Percentiles rank a stretch among this genome's conserved stretches.
Evolutionary conservation across 2,797 vertebrate species (phyloP).

Genomic region (Synaphobranchus kaupii): DNA sequence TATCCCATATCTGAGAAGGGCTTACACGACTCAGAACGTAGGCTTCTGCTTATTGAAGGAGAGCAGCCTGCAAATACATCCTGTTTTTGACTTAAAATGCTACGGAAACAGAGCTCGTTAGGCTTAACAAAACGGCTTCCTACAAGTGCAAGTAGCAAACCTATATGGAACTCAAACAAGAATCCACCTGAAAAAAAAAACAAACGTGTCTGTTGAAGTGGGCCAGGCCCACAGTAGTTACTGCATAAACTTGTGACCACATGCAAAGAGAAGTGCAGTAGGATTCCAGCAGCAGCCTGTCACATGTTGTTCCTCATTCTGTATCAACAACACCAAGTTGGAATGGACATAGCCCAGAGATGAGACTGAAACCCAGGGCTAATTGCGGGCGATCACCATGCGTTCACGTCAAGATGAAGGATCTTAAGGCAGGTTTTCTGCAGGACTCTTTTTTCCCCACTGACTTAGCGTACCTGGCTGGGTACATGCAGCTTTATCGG

Average conservation of each 20-base stretch:
- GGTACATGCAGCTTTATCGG: neutral
- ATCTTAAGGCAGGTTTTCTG: slow-evolving; percentile 37
- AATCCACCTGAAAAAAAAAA: neutral
- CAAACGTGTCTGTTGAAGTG: neutral
- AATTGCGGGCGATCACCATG: slow-evolving; percentile 37
- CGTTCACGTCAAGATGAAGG: slow-evolving; percentile 49
- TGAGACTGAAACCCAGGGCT: slow-evolving; percentile 28
- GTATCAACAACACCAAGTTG: neutral
- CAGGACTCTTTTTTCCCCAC: slow-evolving; percentile 16
- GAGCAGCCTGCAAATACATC: slow-evolving; percentile 41
- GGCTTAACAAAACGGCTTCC: slow-evolving; percentile 4
- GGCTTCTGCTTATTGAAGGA: slow-evolving; percentile 53
- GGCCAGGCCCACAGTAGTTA: neutral
- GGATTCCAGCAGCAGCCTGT: neutral
- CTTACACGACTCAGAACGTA: slow-evolving; percentile 34
- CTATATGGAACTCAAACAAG: neutral
- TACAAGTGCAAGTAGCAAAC: neutral
- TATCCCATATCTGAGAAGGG: slow-evolving; percentile 16
- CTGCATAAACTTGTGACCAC: neutral
- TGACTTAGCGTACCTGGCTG: slow-evolving; percentile 40
- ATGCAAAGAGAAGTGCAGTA: neutral
- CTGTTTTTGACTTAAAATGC: slow-evolving; percentile 26
- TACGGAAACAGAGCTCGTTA: slow-evolving; percentile 27
- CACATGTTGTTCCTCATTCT: neutral
- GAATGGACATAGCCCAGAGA: neutral